A percentile compares a stretch with the other conserved stretches of the same genome.
Conservation (phyloP, 2,113 vertebrate species). For the Gymnorhina tibicen region DNA sequence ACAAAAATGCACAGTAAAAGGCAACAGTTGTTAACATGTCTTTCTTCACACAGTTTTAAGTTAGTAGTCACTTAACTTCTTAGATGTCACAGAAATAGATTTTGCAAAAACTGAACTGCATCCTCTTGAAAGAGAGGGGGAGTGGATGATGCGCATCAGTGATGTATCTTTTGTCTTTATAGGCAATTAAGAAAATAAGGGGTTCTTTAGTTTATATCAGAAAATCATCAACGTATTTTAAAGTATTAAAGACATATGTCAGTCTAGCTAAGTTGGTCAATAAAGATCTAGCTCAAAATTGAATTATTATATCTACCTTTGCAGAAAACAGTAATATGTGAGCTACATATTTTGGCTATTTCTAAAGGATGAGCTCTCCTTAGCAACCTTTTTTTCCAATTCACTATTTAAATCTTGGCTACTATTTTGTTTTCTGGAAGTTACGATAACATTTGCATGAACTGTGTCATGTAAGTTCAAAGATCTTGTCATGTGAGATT, state of each 20-base stretch:
- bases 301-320: neutral
- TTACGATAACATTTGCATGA: neutral
- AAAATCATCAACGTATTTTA: neutral
- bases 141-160: neutral
- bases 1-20: neutral
- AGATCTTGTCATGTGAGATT: neutral
- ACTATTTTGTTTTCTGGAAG: neutral
- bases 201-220: neutral
- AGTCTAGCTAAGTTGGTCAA: neutral
- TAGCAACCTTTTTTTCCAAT: neutral
- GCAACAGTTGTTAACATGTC: neutral
- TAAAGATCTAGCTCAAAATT: neutral
- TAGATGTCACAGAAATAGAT: neutral
- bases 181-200: neutral
- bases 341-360: neutral
- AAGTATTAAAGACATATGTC: neutral
- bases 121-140: neutral
- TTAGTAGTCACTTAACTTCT: neutral
- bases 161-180: neutral
- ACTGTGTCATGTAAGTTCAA: neutral
- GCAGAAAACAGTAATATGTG: neutral
- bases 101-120: neutral
- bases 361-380: neutral
- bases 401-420: neutral
- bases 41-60: neutral